These are phyloP conservation scores for Monopterus albus DNA, from an alignment of 2,113 vertebrate genomes.

Conservation along the genomic window DNA sequence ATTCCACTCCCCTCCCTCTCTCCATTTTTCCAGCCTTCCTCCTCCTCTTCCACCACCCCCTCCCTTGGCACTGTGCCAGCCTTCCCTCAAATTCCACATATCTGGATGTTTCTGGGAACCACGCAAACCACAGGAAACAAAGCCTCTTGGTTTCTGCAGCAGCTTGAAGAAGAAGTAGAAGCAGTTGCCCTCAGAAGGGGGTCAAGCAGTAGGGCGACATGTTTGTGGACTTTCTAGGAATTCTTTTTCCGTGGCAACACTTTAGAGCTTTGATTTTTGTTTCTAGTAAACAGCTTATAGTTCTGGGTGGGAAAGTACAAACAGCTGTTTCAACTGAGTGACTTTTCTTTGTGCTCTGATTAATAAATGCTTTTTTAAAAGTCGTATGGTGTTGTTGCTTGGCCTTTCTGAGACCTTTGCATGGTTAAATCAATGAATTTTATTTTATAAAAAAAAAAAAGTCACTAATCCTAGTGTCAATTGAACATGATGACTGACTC, in stretches of 20 bases:
- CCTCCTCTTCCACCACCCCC: conserved; percentile 3
- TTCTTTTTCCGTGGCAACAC: conserved; percentile 22
- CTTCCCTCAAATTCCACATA: conserved; percentile 62
- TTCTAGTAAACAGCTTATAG: not conserved
- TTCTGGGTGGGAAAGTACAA: too few relatives aligned
- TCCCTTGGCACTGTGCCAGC: conserved; percentile 20
- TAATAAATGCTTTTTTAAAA: too few relatives aligned
- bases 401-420: too few relatives aligned
- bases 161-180: conserved; percentile 43
- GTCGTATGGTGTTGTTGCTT: too few relatives aligned
- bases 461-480: too few relatives aligned
- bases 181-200: conserved; percentile 6
- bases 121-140: conserved; percentile 63
- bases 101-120: conserved; percentile 75
- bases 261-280: too few relatives aligned
- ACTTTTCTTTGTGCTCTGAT: too few relatives aligned
- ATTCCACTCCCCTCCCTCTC: conserved; percentile 10
- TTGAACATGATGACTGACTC: too few relatives aligned
- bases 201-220: conserved; percentile 8
- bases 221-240: conserved; percentile 58
- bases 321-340: too few relatives aligned
- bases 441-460: too few relatives aligned
- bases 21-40: not conserved
- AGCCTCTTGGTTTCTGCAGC: conserved; percentile 49
- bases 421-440: too few relatives aligned